These are phyloP conservation scores for Gibbula magus DNA, from an alignment of 2,888 invertebrate genomes.

Conservation along the genomic window DNA sequence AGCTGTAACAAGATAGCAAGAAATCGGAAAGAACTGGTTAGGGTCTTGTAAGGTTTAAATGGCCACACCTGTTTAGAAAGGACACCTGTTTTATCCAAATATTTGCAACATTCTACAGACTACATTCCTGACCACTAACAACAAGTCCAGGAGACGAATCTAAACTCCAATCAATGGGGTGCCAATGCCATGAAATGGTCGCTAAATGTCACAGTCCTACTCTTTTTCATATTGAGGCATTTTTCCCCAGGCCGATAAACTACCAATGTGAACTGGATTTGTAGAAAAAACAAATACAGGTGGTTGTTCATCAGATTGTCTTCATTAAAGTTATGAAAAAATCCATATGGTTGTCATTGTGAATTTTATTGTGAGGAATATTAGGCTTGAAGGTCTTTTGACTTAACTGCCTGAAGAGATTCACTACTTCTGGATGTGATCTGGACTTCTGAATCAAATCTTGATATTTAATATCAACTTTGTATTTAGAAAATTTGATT, in stretches of 20 bases:
- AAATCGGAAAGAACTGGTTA: too few relatives aligned
- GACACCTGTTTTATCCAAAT: slow-evolving; percentile 12
- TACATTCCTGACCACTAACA: background rate
- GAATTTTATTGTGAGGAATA: too few relatives aligned
- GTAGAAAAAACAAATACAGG: background rate
- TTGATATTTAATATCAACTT: too few relatives aligned
- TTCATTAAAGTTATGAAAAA: background rate
- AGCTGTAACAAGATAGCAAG: too few relatives aligned
- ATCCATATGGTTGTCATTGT: too few relatives aligned
- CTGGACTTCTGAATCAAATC: too few relatives aligned
- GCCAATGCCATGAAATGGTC: background rate
- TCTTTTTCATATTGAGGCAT: too few relatives aligned
- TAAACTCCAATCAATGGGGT: background rate
- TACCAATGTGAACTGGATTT: background rate
- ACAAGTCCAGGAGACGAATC: background rate
- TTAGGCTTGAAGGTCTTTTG: too few relatives aligned
- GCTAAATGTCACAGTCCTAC: background rate
- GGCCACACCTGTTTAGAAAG: background rate
- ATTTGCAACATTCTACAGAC: background rate
- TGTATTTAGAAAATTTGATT: too few relatives aligned
- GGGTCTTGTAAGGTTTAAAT: background rate
- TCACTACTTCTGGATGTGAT: too few relatives aligned
- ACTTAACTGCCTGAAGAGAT: too few relatives aligned
- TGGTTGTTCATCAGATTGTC: background rate
- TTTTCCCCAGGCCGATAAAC: too few relatives aligned